Evolutionary conservation across 2,888 invertebrate species (phyloP).

Genomic region (Orchesellides sinensis): DNA sequence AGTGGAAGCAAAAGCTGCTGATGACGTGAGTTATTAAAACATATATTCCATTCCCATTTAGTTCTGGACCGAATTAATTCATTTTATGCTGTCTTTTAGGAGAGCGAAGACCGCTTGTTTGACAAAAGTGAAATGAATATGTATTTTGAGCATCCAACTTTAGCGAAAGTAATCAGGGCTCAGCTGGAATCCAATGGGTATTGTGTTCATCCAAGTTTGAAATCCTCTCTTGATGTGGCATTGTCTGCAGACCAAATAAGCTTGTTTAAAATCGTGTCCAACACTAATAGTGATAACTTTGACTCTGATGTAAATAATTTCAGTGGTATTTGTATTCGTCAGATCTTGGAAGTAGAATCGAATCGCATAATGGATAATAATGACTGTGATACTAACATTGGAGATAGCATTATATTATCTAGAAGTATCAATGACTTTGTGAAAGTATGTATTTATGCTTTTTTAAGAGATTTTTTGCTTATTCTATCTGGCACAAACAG

Average conservation of each 20-base stretch:
- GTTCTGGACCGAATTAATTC: neutral
- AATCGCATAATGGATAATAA: neutral
- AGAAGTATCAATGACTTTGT: neutral
- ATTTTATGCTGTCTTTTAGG: constrained; percentile 51
- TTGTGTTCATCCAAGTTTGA: neutral
- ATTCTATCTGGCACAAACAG: no score
- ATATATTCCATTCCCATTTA: constrained; percentile 5
- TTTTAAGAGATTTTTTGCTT: constrained; percentile 17
- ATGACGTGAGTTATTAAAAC: constrained; percentile 66
- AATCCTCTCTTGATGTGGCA: neutral
- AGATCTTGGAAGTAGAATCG: neutral
- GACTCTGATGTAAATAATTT: neutral
- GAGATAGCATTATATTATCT: no score
- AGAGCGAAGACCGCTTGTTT: constrained; percentile 81
- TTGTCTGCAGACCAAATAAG: constrained; percentile 24
- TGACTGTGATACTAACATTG: neutral
- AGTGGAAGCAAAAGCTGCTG: constrained; percentile 65
- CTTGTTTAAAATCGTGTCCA: constrained; percentile 11
- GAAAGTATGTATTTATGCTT: neutral
- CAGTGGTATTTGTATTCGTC: neutral
- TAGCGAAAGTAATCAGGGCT: constrained; percentile 30
- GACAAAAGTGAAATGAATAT: constrained; percentile 83
- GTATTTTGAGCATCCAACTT: constrained; percentile 78
- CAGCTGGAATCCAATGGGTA: neutral
- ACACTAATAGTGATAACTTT: neutral